A percentile compares a stretch with the other conserved stretches of the same genome.
These are phyloP conservation scores for Cinara cedri DNA, from an alignment of 2,888 invertebrate genomes.

Conservation along the genomic window DNA sequence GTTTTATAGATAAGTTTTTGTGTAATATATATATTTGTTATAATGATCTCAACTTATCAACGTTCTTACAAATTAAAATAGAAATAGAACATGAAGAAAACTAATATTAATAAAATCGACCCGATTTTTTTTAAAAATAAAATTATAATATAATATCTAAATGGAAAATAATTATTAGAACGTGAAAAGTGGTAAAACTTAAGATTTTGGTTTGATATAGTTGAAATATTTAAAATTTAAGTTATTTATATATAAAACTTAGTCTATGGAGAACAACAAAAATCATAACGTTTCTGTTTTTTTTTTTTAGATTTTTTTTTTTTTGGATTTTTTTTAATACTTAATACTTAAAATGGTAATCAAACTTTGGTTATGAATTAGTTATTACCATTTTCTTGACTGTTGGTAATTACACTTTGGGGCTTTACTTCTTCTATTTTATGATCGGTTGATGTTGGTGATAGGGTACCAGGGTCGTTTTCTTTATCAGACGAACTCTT, in stretches of 20 bases:
- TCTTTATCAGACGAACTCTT: slow-evolving; percentile 42
- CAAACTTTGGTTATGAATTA: slow-evolving; percentile 44
- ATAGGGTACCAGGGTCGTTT: slow-evolving; percentile 1
- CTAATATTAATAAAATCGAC: slow-evolving; percentile 51
- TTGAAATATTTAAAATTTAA: slow-evolving; percentile 19
- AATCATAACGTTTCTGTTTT: slow-evolving; percentile 41
- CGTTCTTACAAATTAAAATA: slow-evolving; percentile 46
- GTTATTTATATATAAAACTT: slow-evolving; percentile 45
- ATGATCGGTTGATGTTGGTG: slow-evolving; percentile 28
- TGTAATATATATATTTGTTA: slow-evolving; percentile 19
- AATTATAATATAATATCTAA: slow-evolving; percentile 31
- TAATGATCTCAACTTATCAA: slow-evolving; percentile 38
- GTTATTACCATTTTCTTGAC: slow-evolving; percentile 41
- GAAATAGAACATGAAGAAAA: slow-evolving; percentile 51
- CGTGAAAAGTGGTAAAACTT: slow-evolving; percentile 50
- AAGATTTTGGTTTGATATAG: slow-evolving; percentile 19
- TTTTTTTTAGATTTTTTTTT: slow-evolving; percentile 28
- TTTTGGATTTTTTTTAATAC: slow-evolving; percentile 43
- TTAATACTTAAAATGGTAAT: slow-evolving; percentile 56
- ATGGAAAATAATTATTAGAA: slow-evolving; percentile 39
- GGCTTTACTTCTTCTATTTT: slow-evolving; percentile 42
- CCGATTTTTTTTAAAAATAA: slow-evolving; percentile 42
- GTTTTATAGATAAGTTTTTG: slow-evolving; percentile 20
- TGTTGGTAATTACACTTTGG: slow-evolving; percentile 46
- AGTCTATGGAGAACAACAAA: slow-evolving; percentile 53